Conservation (phyloP, 2,797 vertebrate genomes). For the Danio jaintianensis region DNA sequence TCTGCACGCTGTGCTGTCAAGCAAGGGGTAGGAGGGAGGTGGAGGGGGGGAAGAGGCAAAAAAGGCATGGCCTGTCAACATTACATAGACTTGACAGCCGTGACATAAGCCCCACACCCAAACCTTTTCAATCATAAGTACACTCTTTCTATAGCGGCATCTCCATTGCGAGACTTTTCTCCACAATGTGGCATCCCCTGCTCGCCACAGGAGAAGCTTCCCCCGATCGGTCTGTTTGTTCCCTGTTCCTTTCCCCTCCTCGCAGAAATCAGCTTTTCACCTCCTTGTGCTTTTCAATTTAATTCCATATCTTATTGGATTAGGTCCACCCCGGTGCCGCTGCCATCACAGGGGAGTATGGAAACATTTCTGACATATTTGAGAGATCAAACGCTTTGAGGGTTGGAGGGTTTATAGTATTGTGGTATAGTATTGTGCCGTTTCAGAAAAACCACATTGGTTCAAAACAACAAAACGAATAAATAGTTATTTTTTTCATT, state of each 20-base stretch:
- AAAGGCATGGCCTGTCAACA: constrained; percentile 81
- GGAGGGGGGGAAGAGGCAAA: constrained; percentile 54
- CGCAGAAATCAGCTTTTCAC: constrained; percentile 61
- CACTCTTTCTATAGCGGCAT: constrained; percentile 83
- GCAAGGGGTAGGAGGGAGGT: constrained; percentile 60
- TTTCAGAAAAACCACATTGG: constrained; percentile 44
- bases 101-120: constrained; percentile 78
- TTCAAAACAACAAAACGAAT: not conserved
- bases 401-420: constrained; percentile 54
- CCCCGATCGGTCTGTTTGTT: constrained; percentile 53
- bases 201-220: constrained; percentile 55
- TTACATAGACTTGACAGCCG: constrained; percentile 83
- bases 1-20: constrained; percentile 82
- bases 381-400: constrained; percentile 76
- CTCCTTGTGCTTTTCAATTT: constrained; percentile 83
- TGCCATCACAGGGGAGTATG: constrained; percentile 77
- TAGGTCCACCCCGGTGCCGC: constrained; percentile 69
- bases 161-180: constrained; percentile 74
- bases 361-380: constrained; percentile 86
- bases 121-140: constrained; percentile 69
- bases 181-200: constrained; percentile 72
- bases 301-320: constrained; percentile 83
- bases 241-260: constrained; percentile 50
- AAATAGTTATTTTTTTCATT: not conserved
- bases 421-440: constrained; percentile 46